A percentile compares a stretch with the other conserved stretches of the same genome.
Evolutionary conservation across 1,140 invertebrate species (phyloP).

Genomic region (Ridgeia piscesae): DNA sequence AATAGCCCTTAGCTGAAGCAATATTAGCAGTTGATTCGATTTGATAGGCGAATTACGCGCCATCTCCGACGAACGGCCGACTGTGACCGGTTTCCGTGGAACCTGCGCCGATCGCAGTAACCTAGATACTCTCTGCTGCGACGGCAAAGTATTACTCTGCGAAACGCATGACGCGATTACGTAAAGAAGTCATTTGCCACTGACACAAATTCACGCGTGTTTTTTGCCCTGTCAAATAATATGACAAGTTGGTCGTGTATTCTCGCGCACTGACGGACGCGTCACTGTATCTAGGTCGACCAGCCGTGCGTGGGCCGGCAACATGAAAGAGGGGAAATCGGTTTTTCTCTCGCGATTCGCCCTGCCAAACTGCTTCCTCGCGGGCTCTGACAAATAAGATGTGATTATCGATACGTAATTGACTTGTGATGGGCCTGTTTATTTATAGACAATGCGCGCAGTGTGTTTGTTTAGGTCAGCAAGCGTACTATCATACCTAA

Average conservation of each 20-base stretch:
- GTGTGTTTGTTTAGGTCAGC: neutral
- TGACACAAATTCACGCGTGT: neutral
- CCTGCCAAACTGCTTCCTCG: neutral
- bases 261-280: neutral
- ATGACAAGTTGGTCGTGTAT: neutral
- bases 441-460: neutral
- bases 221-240: neutral
- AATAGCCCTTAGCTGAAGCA: neutral
- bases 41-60: neutral
- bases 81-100: neutral
- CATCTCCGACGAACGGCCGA: neutral
- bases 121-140: neutral
- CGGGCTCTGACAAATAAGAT: neutral
- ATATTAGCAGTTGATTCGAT: neutral
- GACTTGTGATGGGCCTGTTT: neutral
- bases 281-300: neutral
- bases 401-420: neutral
- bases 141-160: neutral
- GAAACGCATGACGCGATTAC: neutral
- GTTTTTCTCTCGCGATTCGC: neutral
- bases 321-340: conserved; percentile 4
- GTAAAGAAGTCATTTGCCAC: neutral
- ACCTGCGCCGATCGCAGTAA: neutral
- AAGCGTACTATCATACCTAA: neutral
- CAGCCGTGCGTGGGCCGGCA: neutral